A percentile compares a stretch with the other conserved stretches of the same genome.
phyloP scores from a whole-genome alignment of 2,888 invertebrate species.

The Acronicta psi region DNA sequence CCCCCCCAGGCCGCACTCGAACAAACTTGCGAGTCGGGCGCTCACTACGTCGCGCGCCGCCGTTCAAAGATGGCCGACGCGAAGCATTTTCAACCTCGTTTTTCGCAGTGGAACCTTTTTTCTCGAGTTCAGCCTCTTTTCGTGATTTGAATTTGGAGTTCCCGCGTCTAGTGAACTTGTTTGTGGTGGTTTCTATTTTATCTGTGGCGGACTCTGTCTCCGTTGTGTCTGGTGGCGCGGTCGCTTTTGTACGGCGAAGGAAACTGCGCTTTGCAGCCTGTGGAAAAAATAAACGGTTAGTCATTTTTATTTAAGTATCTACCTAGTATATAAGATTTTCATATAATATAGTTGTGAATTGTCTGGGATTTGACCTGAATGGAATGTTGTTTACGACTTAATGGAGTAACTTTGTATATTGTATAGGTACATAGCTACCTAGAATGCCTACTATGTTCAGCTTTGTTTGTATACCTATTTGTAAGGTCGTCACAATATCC shows the following conservation, averaged over 20 bases:
- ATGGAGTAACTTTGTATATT: slow-evolving; percentile 19
- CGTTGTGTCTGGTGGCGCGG: slow-evolving; percentile 72
- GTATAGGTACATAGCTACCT: not conserved
- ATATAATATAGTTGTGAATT: not conserved
- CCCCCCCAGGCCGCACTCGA: slow-evolving; percentile 78
- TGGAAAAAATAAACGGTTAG: slow-evolving; percentile 55
- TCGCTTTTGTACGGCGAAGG: slow-evolving; percentile 82
- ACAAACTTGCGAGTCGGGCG: slow-evolving; percentile 77
- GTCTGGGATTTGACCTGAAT: slow-evolving; percentile 30
- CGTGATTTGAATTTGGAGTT: slow-evolving; percentile 64
- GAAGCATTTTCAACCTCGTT: slow-evolving; percentile 64
- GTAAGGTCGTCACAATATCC: slow-evolving; percentile 46
- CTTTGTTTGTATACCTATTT: slow-evolving; percentile 28
- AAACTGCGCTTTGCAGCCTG: slow-evolving; percentile 78
- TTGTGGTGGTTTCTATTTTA: slow-evolving; percentile 70
- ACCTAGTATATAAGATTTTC: slow-evolving; percentile 15
- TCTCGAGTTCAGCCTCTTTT: slow-evolving; percentile 65
- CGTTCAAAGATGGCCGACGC: slow-evolving; percentile 74
- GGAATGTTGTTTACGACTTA: slow-evolving; percentile 49
- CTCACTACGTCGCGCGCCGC: slow-evolving; percentile 77
- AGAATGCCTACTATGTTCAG: slow-evolving; percentile 8
- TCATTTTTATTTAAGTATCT: slow-evolving; percentile 28
- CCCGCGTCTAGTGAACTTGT: slow-evolving; percentile 69
- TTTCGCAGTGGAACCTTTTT: slow-evolving; percentile 60
- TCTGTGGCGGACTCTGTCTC: slow-evolving; percentile 64